Conservation (phyloP, 2,888 invertebrate genomes). For the Tetranychus piercei region DNA sequence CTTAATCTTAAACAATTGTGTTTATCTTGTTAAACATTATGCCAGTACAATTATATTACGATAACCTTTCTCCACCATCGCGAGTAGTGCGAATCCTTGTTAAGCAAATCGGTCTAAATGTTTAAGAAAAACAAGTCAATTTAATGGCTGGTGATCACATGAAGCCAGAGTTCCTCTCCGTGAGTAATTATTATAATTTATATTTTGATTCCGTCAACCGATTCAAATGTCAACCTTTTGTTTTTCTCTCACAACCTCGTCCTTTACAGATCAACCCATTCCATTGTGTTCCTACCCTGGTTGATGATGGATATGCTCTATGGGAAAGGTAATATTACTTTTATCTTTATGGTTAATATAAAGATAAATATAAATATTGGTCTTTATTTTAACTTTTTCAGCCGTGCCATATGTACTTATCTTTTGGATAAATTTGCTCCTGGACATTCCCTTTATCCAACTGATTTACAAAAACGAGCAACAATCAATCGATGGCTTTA, state of each 20-base stretch:
- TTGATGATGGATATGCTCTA: constrained; percentile 7
- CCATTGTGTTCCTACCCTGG: constrained; percentile 1
- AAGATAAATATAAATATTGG: not conserved
- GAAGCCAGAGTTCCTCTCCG: not conserved
- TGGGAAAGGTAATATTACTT: not conserved
- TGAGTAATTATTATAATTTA: not conserved
- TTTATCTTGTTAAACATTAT: not conserved
- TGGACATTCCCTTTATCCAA: not conserved
- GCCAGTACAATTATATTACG: not conserved
- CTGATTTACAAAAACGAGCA: not conserved
- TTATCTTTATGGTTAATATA: not conserved
- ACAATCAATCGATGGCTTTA: not conserved
- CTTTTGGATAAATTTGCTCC: constrained; percentile 1
- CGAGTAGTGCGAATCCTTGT: not conserved
- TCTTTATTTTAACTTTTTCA: not conserved
- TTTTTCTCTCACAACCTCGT: not conserved
- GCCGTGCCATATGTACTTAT: constrained; percentile 3
- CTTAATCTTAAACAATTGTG: too few relatives aligned
- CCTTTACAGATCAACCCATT: not conserved
- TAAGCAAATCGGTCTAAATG: not conserved
- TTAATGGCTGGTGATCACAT: not conserved
- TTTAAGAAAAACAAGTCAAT: not conserved
- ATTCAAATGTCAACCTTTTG: not conserved
- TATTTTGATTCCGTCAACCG: not conserved
- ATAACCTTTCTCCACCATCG: not conserved